A percentile compares a stretch with the other conserved stretches of the same genome.
Conservation (phyloP, 1,140 invertebrate species). For the Phortica variegata region DNA sequence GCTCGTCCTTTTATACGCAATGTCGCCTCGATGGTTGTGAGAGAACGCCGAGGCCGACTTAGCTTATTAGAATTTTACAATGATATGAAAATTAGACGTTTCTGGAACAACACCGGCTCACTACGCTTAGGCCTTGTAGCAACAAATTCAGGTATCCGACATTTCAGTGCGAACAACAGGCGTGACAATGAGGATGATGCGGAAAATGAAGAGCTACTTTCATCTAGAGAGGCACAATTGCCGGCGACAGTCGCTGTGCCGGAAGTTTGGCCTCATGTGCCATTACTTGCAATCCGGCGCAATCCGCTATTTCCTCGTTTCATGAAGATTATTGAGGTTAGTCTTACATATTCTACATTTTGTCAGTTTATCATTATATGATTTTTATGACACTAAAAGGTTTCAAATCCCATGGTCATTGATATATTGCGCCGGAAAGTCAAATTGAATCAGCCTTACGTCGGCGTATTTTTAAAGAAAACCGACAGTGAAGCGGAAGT, state of each 20-base stretch:
- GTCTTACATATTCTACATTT: slow-evolving; percentile 11
- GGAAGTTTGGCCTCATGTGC: slow-evolving; percentile 93
- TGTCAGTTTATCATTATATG: slow-evolving; percentile 1
- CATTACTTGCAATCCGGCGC: slow-evolving; percentile 89
- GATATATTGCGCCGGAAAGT: slow-evolving; percentile 92
- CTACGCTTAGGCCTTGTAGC: no score
- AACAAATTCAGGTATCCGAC: no score
- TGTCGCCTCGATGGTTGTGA: slow-evolving; percentile 27
- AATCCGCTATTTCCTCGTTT: slow-evolving; percentile 98
- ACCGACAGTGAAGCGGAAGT: slow-evolving; percentile 89
- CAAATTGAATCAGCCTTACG: slow-evolving; percentile 94
- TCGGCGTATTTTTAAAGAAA: slow-evolving; percentile 95
- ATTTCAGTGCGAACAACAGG: slow-evolving; percentile 28
- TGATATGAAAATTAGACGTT: slow-evolving; percentile 4
- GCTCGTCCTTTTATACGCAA: slow-evolving; percentile 27
- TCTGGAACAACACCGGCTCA: no score
- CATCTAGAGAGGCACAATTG: slow-evolving; percentile 60
- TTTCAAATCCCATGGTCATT: slow-evolving; percentile 85
- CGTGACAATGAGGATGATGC: slow-evolving; percentile 28
- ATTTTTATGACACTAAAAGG: slow-evolving; percentile 57
- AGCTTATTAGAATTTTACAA: slow-evolving; percentile 18
- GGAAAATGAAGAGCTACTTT: slow-evolving; percentile 5
- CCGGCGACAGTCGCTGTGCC: slow-evolving; percentile 92
- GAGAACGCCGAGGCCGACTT: no score
- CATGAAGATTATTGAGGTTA: slow-evolving; percentile 94